Conservation (phyloP, 2,888 invertebrate genomes). For the Linnaemya tessellans region DNA sequence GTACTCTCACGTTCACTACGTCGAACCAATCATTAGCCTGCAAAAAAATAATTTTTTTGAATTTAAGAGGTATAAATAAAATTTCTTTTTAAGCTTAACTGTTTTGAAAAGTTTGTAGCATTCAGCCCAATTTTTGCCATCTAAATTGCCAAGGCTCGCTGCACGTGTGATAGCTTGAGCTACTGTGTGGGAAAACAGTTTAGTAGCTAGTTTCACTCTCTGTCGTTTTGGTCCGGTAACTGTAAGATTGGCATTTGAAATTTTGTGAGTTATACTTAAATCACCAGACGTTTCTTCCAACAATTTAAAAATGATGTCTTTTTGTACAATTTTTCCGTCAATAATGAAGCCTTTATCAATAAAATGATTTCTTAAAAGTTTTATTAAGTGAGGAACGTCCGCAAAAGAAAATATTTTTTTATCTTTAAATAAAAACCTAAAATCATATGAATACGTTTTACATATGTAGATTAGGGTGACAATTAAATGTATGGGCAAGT, state of each 20-base stretch:
- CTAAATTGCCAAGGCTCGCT: no score
- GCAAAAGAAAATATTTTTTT: constrained; percentile 46
- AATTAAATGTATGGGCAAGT: no score
- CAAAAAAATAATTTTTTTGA: neutral
- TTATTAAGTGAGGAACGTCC: constrained; percentile 56
- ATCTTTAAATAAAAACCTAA: constrained; percentile 44
- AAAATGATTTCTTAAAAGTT: constrained; percentile 51
- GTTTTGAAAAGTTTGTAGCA: constrained; percentile 54
- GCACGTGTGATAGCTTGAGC: no score
- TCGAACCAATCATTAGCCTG: constrained; percentile 72
- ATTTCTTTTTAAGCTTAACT: constrained; percentile 1
- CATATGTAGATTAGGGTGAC: no score
- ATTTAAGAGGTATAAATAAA: neutral
- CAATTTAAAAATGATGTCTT: constrained; percentile 52
- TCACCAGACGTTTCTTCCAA: constrained; percentile 13
- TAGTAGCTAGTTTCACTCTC: constrained; percentile 69
- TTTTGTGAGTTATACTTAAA: constrained; percentile 60
- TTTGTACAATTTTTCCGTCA: no score
- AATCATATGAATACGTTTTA: constrained; percentile 11
- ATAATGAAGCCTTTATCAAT: constrained; percentile 42
- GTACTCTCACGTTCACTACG: constrained; percentile 59
- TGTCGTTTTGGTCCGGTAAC: constrained; percentile 50
- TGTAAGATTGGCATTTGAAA: constrained; percentile 18
- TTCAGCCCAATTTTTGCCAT: no score
- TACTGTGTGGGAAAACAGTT: no score